These are phyloP conservation scores for Parambassis ranga DNA, from an alignment of 2,797 vertebrate genomes.

Conservation along the genomic window DNA sequence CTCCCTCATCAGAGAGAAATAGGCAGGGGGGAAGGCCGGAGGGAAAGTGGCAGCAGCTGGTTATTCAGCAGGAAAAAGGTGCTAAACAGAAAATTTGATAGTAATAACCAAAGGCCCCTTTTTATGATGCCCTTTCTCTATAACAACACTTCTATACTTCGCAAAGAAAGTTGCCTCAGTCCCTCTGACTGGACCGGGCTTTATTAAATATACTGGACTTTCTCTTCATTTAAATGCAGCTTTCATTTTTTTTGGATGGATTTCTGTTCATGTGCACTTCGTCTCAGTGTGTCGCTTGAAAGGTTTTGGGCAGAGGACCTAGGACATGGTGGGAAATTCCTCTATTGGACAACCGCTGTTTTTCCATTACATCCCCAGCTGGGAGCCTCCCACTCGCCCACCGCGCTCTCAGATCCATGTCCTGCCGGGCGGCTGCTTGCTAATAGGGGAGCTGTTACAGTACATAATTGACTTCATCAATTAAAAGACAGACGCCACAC, in stretches of 20 bases:
- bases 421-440: conserved; percentile 45
- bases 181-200: too few species aligned
- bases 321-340: neutral
- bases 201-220: too few species aligned
- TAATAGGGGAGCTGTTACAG: conserved; percentile 61
- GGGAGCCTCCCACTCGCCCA: conserved; percentile 41
- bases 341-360: conserved; percentile 47
- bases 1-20: conserved; percentile 59
- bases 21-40: conserved; percentile 28
- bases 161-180: too few species aligned
- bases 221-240: neutral
- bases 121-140: too few species aligned
- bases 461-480: conserved; percentile 66
- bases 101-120: neutral
- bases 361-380: conserved; percentile 63
- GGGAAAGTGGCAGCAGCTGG: neutral
- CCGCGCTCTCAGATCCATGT: conserved; percentile 30
- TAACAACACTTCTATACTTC: too few species aligned
- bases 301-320: neutral
- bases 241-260: too few species aligned
- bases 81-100: neutral
- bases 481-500: conserved; percentile 32
- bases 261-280: too few species aligned
- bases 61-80: neutral
- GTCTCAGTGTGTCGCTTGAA: neutral